A percentile compares a stretch with the other conserved stretches of the same genome.
Conservation (phyloP, 2,888 invertebrate genomes). For the Unio delphinus region DNA sequence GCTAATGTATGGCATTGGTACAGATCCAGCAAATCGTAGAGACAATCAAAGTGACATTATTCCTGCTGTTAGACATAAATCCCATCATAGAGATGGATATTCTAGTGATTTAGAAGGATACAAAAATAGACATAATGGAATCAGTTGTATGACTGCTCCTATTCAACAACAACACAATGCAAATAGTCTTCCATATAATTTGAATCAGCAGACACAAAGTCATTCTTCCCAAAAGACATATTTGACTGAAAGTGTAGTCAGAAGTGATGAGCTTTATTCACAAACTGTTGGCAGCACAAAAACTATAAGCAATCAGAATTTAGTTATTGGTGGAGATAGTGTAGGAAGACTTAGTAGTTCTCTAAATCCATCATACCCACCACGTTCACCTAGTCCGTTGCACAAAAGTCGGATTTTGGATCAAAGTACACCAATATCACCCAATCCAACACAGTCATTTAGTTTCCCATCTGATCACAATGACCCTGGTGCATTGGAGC, state of each 20-base stretch:
- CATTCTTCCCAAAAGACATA: constrained; percentile 19
- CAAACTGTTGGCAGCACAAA: constrained; percentile 19
- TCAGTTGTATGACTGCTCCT: constrained; percentile 8
- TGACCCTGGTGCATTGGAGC: constrained; percentile 3
- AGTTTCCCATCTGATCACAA: constrained; percentile 4
- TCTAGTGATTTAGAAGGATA: constrained; percentile 65
- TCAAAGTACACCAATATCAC: constrained; percentile 52
- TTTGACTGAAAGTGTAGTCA: constrained; percentile 16
- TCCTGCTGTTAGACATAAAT: constrained; percentile 21
- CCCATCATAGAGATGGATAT: constrained; percentile 52
- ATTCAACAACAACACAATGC: constrained; percentile 22
- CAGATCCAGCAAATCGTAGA: constrained; percentile 13
- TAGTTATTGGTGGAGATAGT: not conserved
- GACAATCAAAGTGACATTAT: constrained; percentile 45
- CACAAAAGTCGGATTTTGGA: constrained; percentile 48
- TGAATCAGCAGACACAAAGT: constrained; percentile 13
- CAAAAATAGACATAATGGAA: constrained; percentile 1
- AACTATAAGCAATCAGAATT: constrained; percentile 1
- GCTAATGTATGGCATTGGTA: constrained; percentile 20
- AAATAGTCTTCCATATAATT: constrained; percentile 36
- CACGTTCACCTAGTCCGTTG: constrained; percentile 49
- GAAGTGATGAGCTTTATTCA: constrained; percentile 38
- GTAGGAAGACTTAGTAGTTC: not conserved
- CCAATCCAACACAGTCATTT: constrained; percentile 28
- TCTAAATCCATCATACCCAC: constrained; percentile 13